These are phyloP conservation scores for Hermodice carunculata DNA, from an alignment of 2,888 invertebrate genomes.

Conservation along the genomic window DNA sequence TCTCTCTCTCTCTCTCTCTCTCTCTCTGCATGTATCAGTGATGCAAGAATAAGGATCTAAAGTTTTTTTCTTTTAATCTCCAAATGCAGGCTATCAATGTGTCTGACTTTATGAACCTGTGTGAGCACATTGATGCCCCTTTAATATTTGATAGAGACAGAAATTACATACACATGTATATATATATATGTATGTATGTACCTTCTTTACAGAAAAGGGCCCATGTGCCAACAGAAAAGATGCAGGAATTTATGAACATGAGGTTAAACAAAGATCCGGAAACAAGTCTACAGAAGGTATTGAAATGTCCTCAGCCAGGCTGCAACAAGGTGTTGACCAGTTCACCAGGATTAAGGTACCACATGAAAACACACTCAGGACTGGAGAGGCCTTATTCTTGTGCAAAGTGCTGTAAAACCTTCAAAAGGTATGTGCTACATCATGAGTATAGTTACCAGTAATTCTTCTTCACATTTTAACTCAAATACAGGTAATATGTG, in stretches of 20 bases:
- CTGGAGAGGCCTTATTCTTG: constrained; percentile 51
- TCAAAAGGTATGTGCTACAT: constrained; percentile 55
- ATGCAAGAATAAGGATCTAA: no score
- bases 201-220: no score
- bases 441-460: neutral
- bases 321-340: constrained; percentile 60
- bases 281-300: constrained; percentile 44
- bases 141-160: no score
- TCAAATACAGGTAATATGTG: neutral
- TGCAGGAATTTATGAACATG: constrained; percentile 58
- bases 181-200: no score
- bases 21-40: no score
- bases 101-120: no score
- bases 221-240: constrained; percentile 60
- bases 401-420: constrained; percentile 52
- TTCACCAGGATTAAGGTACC: constrained; percentile 60
- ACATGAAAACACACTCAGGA: constrained; percentile 49
- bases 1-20: no score
- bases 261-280: constrained; percentile 42
- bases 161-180: no score
- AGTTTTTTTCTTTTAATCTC: no score
- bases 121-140: no score
- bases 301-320: constrained; percentile 49
- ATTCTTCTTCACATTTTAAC: neutral
- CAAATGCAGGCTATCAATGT: no score